Evolutionary conservation across 2,113 vertebrate genomes (phyloP), one percentile per base, ranked within the genome.

Genomic region (Eidolon helvum): DNA sequence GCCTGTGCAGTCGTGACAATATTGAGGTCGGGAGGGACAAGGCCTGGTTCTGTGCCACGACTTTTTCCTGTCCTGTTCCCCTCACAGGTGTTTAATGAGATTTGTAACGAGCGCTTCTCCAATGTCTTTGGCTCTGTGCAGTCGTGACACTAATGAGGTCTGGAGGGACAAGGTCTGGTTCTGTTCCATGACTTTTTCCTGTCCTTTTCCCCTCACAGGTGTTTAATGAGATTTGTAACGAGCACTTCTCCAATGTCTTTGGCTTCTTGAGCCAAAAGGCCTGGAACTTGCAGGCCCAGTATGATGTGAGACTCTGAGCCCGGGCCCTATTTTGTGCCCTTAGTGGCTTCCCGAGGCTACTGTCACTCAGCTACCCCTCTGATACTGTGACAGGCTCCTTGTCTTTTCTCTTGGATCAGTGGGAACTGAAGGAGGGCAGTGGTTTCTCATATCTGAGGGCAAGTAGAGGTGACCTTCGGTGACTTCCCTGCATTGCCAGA

Each of bases 181-280:
- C 79, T 53, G 11, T 12, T 3, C 12, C 18, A 19, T 59, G 10
- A 77, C 24, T 30, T 12, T 1, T 24, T 33, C 18, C 87, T 8
- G 0, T 45, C 72, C 15, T 21, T 15, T 30, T 94, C 57, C 38
- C 82, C n/a, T 6, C 95, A 2, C 95, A 99, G 99, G 99, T 99
- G 83, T 99, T 99, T 97, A 98, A 38, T 33, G 99, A 99, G 99
- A 99, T 99, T 86, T 98, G 99, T 24, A 99, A 99, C 0, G 99
- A 99, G 89, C 99, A 99, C 97, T 99, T 99, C 98, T 99, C 99
- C 97, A 99, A 99, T 0, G 99, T 99, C 66, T 99, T 99, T 1
- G 97, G 99, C 87, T 99, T 99, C 87, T 98, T 99, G 96, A 99
- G 99, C 96, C 99, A 99, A 98, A 99, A 99, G 98, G 99, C 99